Evolutionary conservation across 2,113 vertebrate species (phyloP), one percentile per base, ranked within the genome.

Genomic region (Hippocampus mohnikei): DNA sequence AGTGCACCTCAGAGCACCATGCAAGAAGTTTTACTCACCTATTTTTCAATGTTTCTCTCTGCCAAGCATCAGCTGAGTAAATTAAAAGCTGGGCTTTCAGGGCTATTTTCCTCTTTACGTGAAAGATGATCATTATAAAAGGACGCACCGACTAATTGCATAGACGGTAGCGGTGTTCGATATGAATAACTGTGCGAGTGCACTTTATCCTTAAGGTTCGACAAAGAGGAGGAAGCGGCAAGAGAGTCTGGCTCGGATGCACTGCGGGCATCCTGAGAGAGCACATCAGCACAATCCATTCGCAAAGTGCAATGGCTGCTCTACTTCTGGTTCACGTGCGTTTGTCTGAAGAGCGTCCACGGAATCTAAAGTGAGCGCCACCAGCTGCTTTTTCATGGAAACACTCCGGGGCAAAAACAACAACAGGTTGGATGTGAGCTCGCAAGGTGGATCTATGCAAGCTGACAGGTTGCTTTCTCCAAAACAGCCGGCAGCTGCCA

Each of bases 1-100:
- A 65, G 77, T 70, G 72, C 75, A 84, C 75, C 81, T 76, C 27
- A 72, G 53, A 69, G 53, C 70, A 67, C 69, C 55, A 72, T 73
- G 79, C 66, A n/a, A 62, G 71, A 63, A 68, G 66, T 83, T 85
- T 79, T 83, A 74, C 77, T 52, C 48, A 77, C 64, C 66, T 58
- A n/a, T 62, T 50, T 20, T 12, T 58, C 76, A 41, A 75, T 64
- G 75, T 74, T 73, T 77, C 78, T 71, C 52, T 71, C 69, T 73
- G 78, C 75, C 74, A 72, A 71, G 76, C 81, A 87, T 79, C 62
- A 73, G 60, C 15, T 27, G 61, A 25, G 69, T 48, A 48, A 79
- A 86, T 78, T n/a, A 55, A 50, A 74, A 67, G 52, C 56, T 56
- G 44, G 46, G 71, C 71, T 75, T 79, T 83, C 72, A 73, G 58